Conservation (phyloP, 2,113 vertebrate species). For the Noturus placidus region DNA sequence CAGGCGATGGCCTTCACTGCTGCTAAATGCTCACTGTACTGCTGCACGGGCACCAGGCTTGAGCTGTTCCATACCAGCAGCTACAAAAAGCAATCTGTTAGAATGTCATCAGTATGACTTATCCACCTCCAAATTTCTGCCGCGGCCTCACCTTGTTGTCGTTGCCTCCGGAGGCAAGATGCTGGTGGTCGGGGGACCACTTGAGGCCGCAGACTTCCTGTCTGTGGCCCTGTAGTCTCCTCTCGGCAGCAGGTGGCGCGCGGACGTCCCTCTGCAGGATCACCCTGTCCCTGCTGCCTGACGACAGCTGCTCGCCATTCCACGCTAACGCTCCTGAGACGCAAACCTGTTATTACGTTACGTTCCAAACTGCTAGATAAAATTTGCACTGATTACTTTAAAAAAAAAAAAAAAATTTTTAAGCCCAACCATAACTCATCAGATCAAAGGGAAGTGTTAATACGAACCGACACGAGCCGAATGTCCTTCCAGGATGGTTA, state of each 20-base stretch:
- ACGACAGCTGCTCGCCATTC: slow-evolving; percentile 81
- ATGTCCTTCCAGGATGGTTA: slow-evolving; percentile 78
- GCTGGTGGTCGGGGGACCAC: slow-evolving; percentile 82
- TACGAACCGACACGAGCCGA: slow-evolving; percentile 78
- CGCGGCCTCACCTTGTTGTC: slow-evolving; percentile 74
- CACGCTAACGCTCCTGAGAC: slow-evolving; percentile 75
- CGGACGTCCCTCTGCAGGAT: slow-evolving; percentile 77
- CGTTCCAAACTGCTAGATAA: background rate
- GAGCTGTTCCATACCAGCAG: slow-evolving; percentile 80
- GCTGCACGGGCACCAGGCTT: slow-evolving; percentile 77
- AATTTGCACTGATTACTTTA: too few relatives aligned
- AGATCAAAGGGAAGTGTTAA: background rate
- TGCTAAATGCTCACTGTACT: slow-evolving; percentile 78
- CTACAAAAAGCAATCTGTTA: slow-evolving; percentile 51
- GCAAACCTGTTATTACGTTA: background rate
- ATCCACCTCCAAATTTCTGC: background rate
- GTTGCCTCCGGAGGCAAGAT: slow-evolving; percentile 78
- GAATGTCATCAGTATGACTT: too few relatives aligned
- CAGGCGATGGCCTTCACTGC: slow-evolving; percentile 80
- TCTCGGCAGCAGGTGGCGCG: slow-evolving; percentile 69
- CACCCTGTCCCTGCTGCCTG: slow-evolving; percentile 76
- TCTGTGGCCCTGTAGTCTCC: slow-evolving; percentile 76
- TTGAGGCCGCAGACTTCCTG: slow-evolving; percentile 81
- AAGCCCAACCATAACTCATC: background rate
- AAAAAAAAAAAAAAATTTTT: too few relatives aligned